Conservation (phyloP, 2,113 vertebrate species). For the Chauna torquata region DNA sequence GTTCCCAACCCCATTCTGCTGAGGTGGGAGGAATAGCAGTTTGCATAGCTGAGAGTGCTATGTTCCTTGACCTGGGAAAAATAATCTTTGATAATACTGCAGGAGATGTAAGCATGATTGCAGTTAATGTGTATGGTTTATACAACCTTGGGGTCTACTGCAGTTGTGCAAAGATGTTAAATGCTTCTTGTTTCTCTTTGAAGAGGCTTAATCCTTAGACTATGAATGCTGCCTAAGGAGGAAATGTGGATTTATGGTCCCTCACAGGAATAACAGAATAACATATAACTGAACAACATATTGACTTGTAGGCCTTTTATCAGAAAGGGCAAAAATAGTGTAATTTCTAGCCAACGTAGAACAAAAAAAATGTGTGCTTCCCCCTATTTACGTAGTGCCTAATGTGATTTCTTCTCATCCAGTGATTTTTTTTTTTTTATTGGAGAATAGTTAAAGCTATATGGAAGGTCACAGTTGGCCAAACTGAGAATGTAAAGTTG, state of each 20-base stretch:
- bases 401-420: neutral
- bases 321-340: neutral
- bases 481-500: neutral
- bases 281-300: fast-evolving
- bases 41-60: neutral
- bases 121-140: neutral
- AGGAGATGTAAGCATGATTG: fast-evolving
- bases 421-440: neutral
- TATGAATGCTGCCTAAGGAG: neutral
- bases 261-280: no score
- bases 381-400: fast-evolving
- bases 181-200: neutral
- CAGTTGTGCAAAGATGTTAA: neutral
- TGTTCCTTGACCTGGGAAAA: neutral
- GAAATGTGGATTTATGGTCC: neutral
- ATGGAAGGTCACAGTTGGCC: fast-evolving
- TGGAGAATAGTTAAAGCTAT: neutral
- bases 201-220: neutral
- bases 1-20: neutral
- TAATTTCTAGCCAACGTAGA: neutral
- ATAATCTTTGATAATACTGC: neutral
- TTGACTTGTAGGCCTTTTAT: neutral
- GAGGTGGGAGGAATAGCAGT: neutral
- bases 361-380: neutral
- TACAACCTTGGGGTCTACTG: neutral